phyloP scores from a whole-genome alignment of 2,797 vertebrate species.

The Xyrichtys novacula region DNA sequence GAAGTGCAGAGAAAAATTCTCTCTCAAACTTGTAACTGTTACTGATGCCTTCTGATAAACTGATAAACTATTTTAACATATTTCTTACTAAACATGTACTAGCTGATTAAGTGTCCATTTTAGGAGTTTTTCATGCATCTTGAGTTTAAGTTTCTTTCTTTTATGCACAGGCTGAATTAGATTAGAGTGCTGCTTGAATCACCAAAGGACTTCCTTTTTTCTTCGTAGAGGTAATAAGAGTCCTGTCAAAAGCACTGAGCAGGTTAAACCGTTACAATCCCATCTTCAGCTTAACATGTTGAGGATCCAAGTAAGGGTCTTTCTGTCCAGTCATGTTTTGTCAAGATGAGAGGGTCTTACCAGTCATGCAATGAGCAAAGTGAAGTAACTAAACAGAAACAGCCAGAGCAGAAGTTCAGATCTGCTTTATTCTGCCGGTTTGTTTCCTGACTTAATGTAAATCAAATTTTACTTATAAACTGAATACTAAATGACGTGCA shows the following conservation, averaged over 20 bases:
- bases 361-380: constrained; percentile 25
- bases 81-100: neutral
- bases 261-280: constrained; percentile 72
- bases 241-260: constrained; percentile 52
- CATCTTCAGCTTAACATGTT: constrained; percentile 69
- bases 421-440: constrained; percentile 1
- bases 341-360: constrained; percentile 39
- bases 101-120: neutral
- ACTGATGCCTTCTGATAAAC: neutral
- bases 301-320: constrained; percentile 59
- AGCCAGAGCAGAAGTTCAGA: neutral
- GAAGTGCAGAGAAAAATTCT: neutral
- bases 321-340: constrained; percentile 26
- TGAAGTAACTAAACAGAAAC: neutral
- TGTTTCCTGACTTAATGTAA: neutral
- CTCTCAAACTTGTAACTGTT: neutral
- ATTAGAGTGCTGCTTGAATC: neutral
- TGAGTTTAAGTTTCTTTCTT: neutral
- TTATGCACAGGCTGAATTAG: neutral
- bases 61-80: neutral
- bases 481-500: neutral
- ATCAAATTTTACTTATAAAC: neutral
- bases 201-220: neutral
- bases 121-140: neutral
- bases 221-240: neutral